phyloP scores from a whole-genome alignment of 2,797 vertebrate genomes.

The Gila robusta region DNA sequence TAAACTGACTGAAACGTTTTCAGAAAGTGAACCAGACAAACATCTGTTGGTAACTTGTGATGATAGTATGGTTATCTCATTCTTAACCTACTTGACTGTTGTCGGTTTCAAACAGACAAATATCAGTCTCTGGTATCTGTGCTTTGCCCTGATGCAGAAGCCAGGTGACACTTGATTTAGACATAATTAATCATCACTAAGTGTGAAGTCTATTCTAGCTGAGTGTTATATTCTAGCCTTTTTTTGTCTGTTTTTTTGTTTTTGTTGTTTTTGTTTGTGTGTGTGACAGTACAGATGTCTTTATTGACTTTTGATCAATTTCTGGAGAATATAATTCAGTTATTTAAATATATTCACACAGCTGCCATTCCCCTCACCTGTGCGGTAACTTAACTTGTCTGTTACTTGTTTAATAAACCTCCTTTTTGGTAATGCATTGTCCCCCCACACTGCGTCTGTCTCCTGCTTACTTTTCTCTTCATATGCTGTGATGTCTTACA shows the following conservation, averaged over 20 bases:
- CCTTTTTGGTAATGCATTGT: not conserved
- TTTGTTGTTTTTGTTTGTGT: not conserved
- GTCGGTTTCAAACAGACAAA: slow-evolving; percentile 31
- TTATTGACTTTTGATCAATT: not conserved
- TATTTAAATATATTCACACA: not conserved
- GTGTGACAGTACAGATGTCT: not conserved
- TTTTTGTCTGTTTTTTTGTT: rapidly evolving
- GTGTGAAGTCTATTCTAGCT: not conserved
- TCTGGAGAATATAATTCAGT: not conserved
- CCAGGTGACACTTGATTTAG: not conserved
- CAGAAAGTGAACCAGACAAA: slow-evolving; percentile 69
- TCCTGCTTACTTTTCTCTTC: not conserved
- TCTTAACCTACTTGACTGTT: slow-evolving; percentile 29
- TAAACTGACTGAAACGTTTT: not conserved
- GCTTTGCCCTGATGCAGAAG: slow-evolving; percentile 19
- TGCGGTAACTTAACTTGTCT: not conserved
- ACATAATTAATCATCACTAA: not conserved
- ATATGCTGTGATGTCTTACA: slow-evolving; percentile 14
- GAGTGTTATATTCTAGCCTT: not conserved
- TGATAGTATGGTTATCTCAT: slow-evolving; percentile 28
- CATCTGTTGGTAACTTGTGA: slow-evolving; percentile 49
- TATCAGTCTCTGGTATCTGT: slow-evolving; percentile 14
- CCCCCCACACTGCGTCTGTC: not conserved
- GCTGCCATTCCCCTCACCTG: not conserved
- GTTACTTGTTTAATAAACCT: not conserved